Percentiles rank a stretch among this genome's conserved stretches.
These are phyloP conservation scores for Matsumyia berberina DNA, from an alignment of 2,888 invertebrate genomes.

Conservation along the genomic window DNA sequence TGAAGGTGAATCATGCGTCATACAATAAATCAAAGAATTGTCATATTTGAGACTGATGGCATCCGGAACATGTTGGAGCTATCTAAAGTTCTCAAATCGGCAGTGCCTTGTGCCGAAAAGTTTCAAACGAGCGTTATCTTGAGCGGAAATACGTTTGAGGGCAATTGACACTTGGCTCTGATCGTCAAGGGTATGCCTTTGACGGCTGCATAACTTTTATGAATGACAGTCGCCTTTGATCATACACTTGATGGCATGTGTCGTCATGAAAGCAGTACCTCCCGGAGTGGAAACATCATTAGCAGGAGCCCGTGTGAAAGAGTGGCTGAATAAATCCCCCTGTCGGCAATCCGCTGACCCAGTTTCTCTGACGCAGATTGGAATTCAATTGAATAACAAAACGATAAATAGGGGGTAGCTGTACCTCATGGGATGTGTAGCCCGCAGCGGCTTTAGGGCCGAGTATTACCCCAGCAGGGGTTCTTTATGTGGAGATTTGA, in stretches of 20 bases:
- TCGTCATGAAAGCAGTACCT: neutral
- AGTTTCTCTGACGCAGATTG: constrained; percentile 40
- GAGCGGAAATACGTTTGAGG: neutral
- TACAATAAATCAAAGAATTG: constrained; percentile 7
- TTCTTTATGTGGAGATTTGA: constrained; percentile 6
- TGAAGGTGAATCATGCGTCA: neutral
- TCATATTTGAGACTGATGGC: neutral
- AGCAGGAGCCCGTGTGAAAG: constrained; percentile 2
- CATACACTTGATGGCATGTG: constrained; percentile 16
- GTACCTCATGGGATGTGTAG: constrained; percentile 14
- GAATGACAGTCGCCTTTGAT: constrained; percentile 9
- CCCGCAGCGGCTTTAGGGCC: neutral
- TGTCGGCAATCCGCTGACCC: constrained; percentile 35
- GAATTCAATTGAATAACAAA: constrained; percentile 54
- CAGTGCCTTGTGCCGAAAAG: constrained; percentile 2
- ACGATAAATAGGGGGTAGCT: constrained; percentile 41
- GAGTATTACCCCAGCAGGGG: constrained; percentile 7
- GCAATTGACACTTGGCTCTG: constrained; percentile 2
- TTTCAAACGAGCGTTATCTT: neutral
- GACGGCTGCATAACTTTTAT: neutral
- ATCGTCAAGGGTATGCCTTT: constrained; percentile 4
- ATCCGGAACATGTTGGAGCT: neutral
- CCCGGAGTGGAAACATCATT: constrained; percentile 1
- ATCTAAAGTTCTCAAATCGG: constrained; percentile 4
- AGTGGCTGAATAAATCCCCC: constrained; percentile 29